phyloP scores from a whole-genome alignment of 2,888 invertebrate genomes.

The Dione vanillae region DNA sequence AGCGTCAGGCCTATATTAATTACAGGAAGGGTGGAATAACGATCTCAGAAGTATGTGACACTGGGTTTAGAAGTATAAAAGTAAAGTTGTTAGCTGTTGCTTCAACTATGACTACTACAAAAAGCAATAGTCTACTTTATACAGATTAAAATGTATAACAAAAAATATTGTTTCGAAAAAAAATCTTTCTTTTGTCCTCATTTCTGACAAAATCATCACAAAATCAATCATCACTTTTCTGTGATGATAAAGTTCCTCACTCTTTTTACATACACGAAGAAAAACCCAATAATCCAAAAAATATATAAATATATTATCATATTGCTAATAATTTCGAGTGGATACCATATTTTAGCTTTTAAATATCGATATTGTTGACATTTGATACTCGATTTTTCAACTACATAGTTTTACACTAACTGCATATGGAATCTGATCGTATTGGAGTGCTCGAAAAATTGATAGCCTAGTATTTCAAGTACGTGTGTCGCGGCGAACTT shows the following conservation, averaged over 20 bases:
- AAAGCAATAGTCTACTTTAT: too few species aligned
- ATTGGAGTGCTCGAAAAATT: slow-evolving; percentile 31
- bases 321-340: neutral
- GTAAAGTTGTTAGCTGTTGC: neutral
- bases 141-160: too few species aligned
- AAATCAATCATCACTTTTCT: too few species aligned
- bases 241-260: too few species aligned
- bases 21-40: slow-evolving; percentile 60
- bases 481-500: slow-evolving; percentile 51
- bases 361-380: neutral
- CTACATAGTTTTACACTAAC: slow-evolving; percentile 18
- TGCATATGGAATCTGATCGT: slow-evolving; percentile 34
- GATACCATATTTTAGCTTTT: neutral
- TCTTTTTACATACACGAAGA: too few species aligned
- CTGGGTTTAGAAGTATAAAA: slow-evolving; percentile 43
- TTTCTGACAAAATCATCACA: too few species aligned
- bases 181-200: too few species aligned
- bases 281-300: too few species aligned
- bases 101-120: neutral
- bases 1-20: slow-evolving; percentile 70
- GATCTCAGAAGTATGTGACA: slow-evolving; percentile 52
- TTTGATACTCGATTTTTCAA: slow-evolving; percentile 9
- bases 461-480: slow-evolving; percentile 40
- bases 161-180: too few species aligned
- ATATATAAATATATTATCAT: neutral